These are phyloP conservation scores for Mythimna ferrago DNA, from an alignment of 2,888 invertebrate species.

Conservation along the genomic window DNA sequence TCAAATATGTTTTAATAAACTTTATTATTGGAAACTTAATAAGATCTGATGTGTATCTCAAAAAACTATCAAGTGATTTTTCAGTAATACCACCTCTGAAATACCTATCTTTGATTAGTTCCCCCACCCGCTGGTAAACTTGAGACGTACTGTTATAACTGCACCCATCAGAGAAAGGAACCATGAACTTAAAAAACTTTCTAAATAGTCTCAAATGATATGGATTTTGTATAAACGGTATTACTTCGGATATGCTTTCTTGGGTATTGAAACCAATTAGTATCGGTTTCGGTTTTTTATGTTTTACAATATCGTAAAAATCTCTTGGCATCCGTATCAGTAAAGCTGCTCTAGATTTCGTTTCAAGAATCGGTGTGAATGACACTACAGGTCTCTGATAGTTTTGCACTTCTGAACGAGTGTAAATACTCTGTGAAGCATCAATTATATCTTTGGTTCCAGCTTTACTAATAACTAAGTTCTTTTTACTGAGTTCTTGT, in stretches of 20 bases:
- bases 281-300: slow-evolving; percentile 75
- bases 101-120: slow-evolving; percentile 79
- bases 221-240: slow-evolving; percentile 83
- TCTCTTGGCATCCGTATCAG: slow-evolving; percentile 69
- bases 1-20: slow-evolving; percentile 77
- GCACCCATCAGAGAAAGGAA: slow-evolving; percentile 83
- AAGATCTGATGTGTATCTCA: slow-evolving; percentile 85
- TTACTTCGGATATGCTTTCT: slow-evolving; percentile 86
- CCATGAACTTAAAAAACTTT: slow-evolving; percentile 81
- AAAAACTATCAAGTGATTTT: slow-evolving; percentile 74
- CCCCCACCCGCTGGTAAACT: slow-evolving; percentile 73
- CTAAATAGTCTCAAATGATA: slow-evolving; percentile 77
- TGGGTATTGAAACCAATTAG: slow-evolving; percentile 88
- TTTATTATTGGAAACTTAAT: slow-evolving; percentile 84
- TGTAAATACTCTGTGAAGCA: slow-evolving; percentile 79
- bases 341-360: slow-evolving; percentile 72
- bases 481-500: slow-evolving; percentile 70
- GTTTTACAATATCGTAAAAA: slow-evolving; percentile 59
- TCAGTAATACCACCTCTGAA: slow-evolving; percentile 77
- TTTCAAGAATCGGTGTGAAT: slow-evolving; percentile 81
- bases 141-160: slow-evolving; percentile 74
- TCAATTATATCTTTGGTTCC: slow-evolving; percentile 75
- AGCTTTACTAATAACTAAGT: slow-evolving; percentile 68
- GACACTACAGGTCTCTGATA: slow-evolving; percentile 82
- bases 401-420: slow-evolving; percentile 76